Evolutionary conservation across 2,113 vertebrate species (phyloP).

Genomic region (Semicossyphus pulcher): DNA sequence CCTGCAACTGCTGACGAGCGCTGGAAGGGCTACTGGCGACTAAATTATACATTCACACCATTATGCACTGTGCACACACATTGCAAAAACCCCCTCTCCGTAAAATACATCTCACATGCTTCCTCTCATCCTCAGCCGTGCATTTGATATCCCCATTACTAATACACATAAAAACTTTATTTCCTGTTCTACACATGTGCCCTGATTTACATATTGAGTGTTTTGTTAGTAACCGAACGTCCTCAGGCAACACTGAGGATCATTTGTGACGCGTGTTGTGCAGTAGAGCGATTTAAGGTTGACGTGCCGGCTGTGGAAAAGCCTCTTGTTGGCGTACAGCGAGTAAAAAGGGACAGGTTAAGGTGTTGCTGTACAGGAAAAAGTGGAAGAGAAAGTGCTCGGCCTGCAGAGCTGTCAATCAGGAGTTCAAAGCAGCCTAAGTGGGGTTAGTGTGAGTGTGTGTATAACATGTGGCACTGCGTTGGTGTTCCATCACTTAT

Average conservation of each 20-base stretch:
- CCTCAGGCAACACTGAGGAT: neutral
- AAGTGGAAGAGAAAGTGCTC: constrained; percentile 68
- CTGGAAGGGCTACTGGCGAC: constrained; percentile 5
- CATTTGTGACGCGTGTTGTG: neutral
- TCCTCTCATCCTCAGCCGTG: neutral
- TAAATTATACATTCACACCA: constrained; percentile 55
- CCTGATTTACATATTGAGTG: constrained; percentile 41
- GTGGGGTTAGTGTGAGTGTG: constrained; percentile 18
- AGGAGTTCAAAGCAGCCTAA: constrained; percentile 40
- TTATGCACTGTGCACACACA: constrained; percentile 20
- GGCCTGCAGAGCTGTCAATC: constrained; percentile 58
- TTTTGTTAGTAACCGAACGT: constrained; percentile 2
- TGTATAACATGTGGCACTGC: constrained; percentile 43
- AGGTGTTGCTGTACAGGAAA: constrained; percentile 15
- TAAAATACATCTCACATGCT: constrained; percentile 17
- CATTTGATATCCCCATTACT: constrained; percentile 19
- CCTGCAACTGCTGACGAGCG: constrained; percentile 24
- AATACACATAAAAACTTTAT: constrained; percentile 24
- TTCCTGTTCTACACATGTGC: constrained; percentile 12
- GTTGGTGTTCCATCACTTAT: constrained; percentile 71
- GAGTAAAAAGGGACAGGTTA: constrained; percentile 30
- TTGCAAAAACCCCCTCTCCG: constrained; percentile 14
- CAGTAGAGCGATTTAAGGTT: constrained; percentile 25
- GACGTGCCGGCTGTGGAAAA: neutral
- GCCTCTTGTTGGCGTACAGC: constrained; percentile 32